phyloP scores from a whole-genome alignment of 2,888 invertebrate species.

The Papilio demoleus region DNA sequence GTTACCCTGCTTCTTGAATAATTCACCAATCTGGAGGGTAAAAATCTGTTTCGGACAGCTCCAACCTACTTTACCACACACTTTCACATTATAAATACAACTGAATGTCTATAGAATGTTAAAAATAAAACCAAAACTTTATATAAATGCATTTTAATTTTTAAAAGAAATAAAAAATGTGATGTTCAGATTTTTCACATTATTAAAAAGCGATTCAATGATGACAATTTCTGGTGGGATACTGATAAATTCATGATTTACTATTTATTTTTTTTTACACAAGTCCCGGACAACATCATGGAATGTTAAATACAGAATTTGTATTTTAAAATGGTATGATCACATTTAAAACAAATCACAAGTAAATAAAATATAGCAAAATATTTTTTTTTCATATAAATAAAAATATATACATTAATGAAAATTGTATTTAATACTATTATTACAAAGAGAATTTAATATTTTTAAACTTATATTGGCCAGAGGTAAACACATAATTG shows the following conservation, averaged over 20 bases:
- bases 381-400: constrained; percentile 18
- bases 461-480: not conserved
- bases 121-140: not conserved
- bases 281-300: constrained; percentile 18
- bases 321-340: not conserved
- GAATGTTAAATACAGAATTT: constrained; percentile 29
- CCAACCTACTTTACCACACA: too few species aligned
- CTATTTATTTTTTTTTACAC: not conserved
- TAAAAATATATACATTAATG: constrained; percentile 28
- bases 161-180: constrained; percentile 17
- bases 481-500: not conserved
- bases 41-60: too few species aligned
- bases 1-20: too few species aligned
- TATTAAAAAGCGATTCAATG: not conserved
- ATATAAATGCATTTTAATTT: constrained; percentile 6
- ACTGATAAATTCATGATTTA: constrained; percentile 17
- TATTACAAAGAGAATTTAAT: not conserved
- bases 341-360: constrained; percentile 16
- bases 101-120: too few species aligned
- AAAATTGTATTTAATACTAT: constrained; percentile 29
- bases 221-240: constrained; percentile 9
- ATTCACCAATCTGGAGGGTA: too few species aligned
- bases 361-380: constrained; percentile 25
- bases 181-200: not conserved
- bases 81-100: too few species aligned